phyloP scores from a whole-genome alignment of 2,113 vertebrate species.

The Athene cunicularia region DNA sequence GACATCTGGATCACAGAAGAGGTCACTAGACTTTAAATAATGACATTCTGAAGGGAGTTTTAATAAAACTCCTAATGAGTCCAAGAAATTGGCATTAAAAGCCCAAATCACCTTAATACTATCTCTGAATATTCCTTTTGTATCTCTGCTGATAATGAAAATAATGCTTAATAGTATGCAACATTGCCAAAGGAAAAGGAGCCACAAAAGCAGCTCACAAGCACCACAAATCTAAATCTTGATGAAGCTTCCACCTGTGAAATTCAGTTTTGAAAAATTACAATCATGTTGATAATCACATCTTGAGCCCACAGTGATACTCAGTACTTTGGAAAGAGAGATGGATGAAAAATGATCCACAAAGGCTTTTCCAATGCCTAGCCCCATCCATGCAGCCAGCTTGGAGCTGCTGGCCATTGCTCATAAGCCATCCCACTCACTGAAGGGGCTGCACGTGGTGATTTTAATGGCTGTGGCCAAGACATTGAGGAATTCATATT shows the following conservation, averaged over 20 bases:
- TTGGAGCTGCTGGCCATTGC: background rate
- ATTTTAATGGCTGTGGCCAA: background rate
- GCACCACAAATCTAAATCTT: background rate
- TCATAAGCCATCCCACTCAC: background rate
- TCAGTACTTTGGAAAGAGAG: background rate
- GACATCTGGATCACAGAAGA: background rate
- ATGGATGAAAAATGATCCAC: background rate
- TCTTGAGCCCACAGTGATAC: background rate
- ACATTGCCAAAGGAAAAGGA: background rate
- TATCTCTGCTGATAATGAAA: background rate
- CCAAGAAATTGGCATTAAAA: background rate
- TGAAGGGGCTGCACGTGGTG: background rate
- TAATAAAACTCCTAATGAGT: background rate
- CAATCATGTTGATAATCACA: background rate
- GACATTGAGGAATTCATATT: background rate
- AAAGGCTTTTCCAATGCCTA: background rate
- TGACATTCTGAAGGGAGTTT: background rate
- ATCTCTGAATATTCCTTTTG: background rate
- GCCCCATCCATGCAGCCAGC: background rate
- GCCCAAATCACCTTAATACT: background rate
- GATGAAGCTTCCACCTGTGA: background rate
- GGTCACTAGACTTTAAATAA: constrained; percentile 10
- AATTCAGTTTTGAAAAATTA: background rate
- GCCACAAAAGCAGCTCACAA: background rate
- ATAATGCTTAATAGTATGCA: background rate